Conservation (phyloP, 2,888 invertebrate species). For the Chaitophorus viminalis region DNA sequence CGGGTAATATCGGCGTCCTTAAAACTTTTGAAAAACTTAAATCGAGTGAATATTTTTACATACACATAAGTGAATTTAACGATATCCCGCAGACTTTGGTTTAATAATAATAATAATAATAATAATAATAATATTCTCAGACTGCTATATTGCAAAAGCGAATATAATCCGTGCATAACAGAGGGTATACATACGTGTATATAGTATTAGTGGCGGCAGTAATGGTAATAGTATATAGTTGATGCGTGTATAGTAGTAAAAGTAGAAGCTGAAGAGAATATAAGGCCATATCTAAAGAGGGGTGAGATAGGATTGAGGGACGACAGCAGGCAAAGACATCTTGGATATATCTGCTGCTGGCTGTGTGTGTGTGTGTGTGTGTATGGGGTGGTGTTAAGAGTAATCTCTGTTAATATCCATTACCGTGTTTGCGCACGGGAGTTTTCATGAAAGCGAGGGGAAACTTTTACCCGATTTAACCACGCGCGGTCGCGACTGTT, state of each 20-base stretch:
- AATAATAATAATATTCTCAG: background rate
- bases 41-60: background rate
- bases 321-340: conserved; percentile 22
- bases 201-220: background rate
- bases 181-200: background rate
- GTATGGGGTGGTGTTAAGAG: conserved; percentile 43
- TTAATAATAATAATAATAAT: background rate
- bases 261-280: conserved; percentile 19
- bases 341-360: conserved; percentile 14
- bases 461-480: conserved; percentile 56
- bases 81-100: background rate
- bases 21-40: conserved; percentile 18
- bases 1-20: background rate
- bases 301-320: conserved; percentile 30
- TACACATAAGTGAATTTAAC: background rate
- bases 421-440: conserved; percentile 54
- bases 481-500: conserved; percentile 12
- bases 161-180: background rate
- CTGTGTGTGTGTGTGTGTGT: background rate
- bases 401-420: conserved; percentile 61
- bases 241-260: background rate
- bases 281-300: conserved; percentile 5
- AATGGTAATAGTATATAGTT: background rate
- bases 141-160: background rate
- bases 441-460: conserved; percentile 12